Evolutionary conservation across 2,888 invertebrate species (phyloP).

Genomic region (Xylophagus ater): DNA sequence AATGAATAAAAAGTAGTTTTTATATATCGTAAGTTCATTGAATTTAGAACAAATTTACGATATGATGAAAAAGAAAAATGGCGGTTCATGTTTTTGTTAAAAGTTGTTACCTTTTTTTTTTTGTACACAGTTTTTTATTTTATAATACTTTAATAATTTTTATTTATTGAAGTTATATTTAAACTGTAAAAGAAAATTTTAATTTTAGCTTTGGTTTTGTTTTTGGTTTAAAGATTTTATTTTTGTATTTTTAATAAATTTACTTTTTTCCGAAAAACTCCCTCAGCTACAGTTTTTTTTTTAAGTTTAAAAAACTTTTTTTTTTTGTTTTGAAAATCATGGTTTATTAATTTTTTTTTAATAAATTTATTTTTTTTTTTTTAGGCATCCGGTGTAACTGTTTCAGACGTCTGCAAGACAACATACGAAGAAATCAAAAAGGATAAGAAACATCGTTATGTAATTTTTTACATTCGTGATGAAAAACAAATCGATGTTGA

Average conservation of each 20-base stretch:
- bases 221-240: too few species aligned
- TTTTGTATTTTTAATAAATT: too few species aligned
- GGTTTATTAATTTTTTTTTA: not conserved
- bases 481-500: slow-evolving; percentile 95
- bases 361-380: slow-evolving; percentile 17
- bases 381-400: slow-evolving; percentile 94
- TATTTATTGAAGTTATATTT: too few species aligned
- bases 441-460: slow-evolving; percentile 94
- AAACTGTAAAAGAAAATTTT: too few species aligned
- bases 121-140: not conserved
- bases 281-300: slow-evolving; percentile 5
- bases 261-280: slow-evolving; percentile 10
- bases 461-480: slow-evolving; percentile 91
- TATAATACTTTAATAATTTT: too few species aligned
- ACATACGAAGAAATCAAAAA: slow-evolving; percentile 96
- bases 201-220: too few species aligned
- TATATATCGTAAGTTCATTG: too few species aligned
- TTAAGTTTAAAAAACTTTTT: not conserved
- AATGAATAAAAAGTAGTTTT: too few species aligned
- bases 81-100: too few species aligned
- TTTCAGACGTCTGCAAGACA: slow-evolving; percentile 88
- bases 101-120: too few species aligned
- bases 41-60: too few species aligned
- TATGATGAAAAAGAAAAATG: too few species aligned
- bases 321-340: not conserved